Conservation (phyloP, 2,113 vertebrate genomes). For the Pygoscelis adeliae region DNA sequence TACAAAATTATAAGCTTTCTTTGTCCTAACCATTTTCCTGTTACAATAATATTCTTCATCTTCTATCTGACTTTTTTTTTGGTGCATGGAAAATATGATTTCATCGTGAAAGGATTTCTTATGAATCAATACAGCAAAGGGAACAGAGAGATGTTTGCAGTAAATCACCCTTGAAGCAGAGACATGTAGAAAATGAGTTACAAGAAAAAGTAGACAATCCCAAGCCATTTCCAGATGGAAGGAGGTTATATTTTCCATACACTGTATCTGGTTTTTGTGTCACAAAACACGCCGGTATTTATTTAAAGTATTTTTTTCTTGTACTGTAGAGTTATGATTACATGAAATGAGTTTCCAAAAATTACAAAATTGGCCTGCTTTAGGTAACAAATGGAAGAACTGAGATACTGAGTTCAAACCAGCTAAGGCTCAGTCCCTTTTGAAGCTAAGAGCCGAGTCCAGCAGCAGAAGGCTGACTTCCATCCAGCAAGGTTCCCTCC, state of each 20-base stretch:
- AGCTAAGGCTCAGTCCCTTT: background rate
- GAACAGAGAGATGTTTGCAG: slow-evolving; percentile 55
- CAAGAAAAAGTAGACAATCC: slow-evolving; percentile 64
- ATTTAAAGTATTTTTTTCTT: slow-evolving; percentile 44
- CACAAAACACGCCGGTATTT: slow-evolving; percentile 51
- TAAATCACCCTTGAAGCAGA: slow-evolving; percentile 56
- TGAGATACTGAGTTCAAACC: slow-evolving; percentile 30
- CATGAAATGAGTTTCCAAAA: slow-evolving; percentile 46
- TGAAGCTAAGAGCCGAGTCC: background rate
- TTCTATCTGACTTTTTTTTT: slow-evolving; percentile 53
- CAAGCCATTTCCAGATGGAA: slow-evolving; percentile 66
- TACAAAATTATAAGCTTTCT: slow-evolving; percentile 80
- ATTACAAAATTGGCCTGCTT: slow-evolving; percentile 39
- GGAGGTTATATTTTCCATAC: slow-evolving; percentile 62
- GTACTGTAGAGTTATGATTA: background rate
- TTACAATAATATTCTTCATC: slow-evolving; percentile 72
- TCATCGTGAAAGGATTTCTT: slow-evolving; percentile 72
- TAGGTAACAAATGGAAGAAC: slow-evolving; percentile 58
- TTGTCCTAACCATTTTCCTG: slow-evolving; percentile 73
- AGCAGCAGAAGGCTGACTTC: background rate
- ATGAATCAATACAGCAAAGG: slow-evolving; percentile 64
- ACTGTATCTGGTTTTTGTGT: slow-evolving; percentile 43
- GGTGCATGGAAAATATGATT: slow-evolving; percentile 76
- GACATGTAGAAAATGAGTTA: slow-evolving; percentile 45
- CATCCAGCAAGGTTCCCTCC: background rate